phyloP scores from a whole-genome alignment of 1,140 invertebrate genomes.

The Parasteatoda tepidariorum region DNA sequence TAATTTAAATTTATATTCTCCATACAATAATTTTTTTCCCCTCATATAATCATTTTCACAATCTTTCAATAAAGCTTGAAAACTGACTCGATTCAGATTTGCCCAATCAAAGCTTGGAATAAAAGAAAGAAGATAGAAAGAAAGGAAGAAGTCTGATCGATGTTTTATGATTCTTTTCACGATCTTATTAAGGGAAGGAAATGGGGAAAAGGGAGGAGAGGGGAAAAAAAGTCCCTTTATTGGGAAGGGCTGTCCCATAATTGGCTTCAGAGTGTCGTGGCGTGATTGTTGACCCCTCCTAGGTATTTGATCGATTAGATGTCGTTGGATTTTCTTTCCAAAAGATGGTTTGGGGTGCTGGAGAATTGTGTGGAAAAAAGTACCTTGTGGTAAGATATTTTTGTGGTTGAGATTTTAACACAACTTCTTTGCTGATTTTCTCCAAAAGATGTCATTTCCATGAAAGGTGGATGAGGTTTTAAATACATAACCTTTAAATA shows the following conservation, averaged over 20 bases:
- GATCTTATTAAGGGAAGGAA: slow-evolving; percentile 33
- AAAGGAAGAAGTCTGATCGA: not conserved
- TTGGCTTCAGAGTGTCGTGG: slow-evolving; percentile 46
- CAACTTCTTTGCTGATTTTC: no score
- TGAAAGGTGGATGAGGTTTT: no score
- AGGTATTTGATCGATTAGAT: slow-evolving; percentile 55
- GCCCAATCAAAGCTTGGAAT: no score
- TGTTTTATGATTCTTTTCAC: slow-evolving; percentile 23
- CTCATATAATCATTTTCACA: no score
- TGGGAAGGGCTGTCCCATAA: slow-evolving; percentile 28
- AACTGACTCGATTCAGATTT: no score
- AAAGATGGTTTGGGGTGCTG: not conserved
- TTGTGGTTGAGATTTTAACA: no score
- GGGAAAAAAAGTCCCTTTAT: not conserved
- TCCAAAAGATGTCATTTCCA: no score
- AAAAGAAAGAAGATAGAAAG: not conserved
- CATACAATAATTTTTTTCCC: no score
- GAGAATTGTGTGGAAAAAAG: no score
- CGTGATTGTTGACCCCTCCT: slow-evolving; percentile 52
- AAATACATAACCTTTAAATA: no score
- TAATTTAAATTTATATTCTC: no score
- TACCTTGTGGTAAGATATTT: no score
- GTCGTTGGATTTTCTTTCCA: slow-evolving; percentile 20
- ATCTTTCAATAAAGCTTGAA: not conserved
- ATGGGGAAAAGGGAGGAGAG: not conserved